These are phyloP conservation scores for Caenorhabditis sinica DNA, from an alignment of 2,888 invertebrate genomes.

Conservation along the genomic window DNA sequence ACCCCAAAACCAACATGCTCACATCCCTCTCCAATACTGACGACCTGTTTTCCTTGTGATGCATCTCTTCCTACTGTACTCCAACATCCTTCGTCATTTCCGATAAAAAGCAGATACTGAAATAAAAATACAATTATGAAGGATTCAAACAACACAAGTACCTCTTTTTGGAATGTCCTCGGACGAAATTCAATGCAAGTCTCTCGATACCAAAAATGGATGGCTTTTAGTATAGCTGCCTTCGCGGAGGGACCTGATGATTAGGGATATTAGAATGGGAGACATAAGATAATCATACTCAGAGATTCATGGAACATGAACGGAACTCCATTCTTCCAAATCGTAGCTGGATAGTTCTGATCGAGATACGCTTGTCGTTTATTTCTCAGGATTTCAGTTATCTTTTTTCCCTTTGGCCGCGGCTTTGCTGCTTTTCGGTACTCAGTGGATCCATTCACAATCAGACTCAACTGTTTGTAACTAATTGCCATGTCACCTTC, in stretches of 20 bases:
- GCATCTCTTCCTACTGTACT: slow-evolving; percentile 75
- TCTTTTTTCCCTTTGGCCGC: slow-evolving; percentile 1
- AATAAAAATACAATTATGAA: slow-evolving; percentile 25
- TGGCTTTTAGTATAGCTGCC: slow-evolving; percentile 65
- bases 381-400: background rate
- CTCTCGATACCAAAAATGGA: slow-evolving; percentile 74
- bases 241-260: slow-evolving; percentile 53
- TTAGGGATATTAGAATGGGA: too few species aligned
- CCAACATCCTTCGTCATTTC: slow-evolving; percentile 77
- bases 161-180: slow-evolving; percentile 62
- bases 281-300: too few species aligned
- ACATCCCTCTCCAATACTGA: slow-evolving; percentile 75
- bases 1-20: slow-evolving; percentile 68
- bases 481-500: slow-evolving; percentile 72
- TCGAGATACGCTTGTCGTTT: slow-evolving; percentile 64
- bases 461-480: slow-evolving; percentile 59
- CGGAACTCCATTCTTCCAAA: slow-evolving; percentile 71
- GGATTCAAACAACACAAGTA: background rate
- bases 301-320: slow-evolving; percentile 66
- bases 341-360: slow-evolving; percentile 69
- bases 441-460: slow-evolving; percentile 61
- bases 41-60: slow-evolving; percentile 69
- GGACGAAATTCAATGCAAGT: slow-evolving; percentile 74
- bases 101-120: slow-evolving; percentile 68
- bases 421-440: slow-evolving; percentile 41